phyloP scores from a whole-genome alignment of 2,888 invertebrate genomes.

The Rhagophthalmus giganteus region DNA sequence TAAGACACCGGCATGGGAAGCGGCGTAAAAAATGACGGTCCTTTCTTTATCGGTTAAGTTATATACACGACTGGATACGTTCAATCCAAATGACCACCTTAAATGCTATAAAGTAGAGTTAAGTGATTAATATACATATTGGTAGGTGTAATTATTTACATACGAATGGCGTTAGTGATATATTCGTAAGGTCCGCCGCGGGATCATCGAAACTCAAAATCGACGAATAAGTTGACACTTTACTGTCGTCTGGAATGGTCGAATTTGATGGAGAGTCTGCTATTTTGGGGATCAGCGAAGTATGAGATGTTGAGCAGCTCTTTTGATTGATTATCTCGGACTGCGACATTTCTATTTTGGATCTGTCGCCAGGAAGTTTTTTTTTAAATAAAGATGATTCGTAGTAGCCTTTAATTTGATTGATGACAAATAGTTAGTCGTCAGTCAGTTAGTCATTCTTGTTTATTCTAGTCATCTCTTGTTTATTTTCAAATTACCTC shows the following conservation, averaged over 20 bases:
- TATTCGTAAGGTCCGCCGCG: neutral
- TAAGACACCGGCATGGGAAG: conserved; percentile 65
- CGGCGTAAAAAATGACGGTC: conserved; percentile 63
- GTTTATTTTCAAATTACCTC: too few species aligned
- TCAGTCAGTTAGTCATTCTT: too few species aligned
- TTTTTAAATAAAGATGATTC: too few species aligned
- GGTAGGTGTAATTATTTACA: neutral
- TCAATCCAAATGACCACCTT: conserved; percentile 68
- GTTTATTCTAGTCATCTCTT: too few species aligned
- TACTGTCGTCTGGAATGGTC: neutral
- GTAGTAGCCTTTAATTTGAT: too few species aligned
- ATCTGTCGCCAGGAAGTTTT: too few species aligned
- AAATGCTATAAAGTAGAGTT: conserved; percentile 55
- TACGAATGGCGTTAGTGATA: conserved; percentile 10
- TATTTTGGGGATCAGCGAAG: neutral
- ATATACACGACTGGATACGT: conserved; percentile 61
- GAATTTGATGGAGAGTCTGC: neutral
- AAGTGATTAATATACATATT: neutral
- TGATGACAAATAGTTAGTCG: too few species aligned
- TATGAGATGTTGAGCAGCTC: neutral
- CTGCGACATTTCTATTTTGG: too few species aligned
- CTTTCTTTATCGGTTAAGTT: conserved; percentile 62
- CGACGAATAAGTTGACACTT: too few species aligned
- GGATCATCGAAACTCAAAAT: neutral
- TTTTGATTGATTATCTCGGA: too few species aligned